Evolutionary conservation across 2,113 vertebrate species (phyloP), one percentile per base, ranked within the genome.

Genomic region (Perognathus longimembris): DNA sequence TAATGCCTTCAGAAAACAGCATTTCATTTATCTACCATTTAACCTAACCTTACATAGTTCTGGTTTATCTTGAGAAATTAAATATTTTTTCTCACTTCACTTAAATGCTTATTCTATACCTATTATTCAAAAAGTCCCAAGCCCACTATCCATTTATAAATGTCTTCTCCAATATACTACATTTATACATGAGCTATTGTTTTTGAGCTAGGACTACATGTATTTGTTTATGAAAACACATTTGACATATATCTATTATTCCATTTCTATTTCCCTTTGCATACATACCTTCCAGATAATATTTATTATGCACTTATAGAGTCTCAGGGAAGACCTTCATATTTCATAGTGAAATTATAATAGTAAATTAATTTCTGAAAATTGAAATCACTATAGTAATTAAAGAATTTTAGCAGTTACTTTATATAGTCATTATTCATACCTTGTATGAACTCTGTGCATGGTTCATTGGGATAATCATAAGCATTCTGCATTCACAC

Each of bases 161-260:
- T 73, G 4, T 36, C 3, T 92, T 88, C 15, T 83, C 30, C 74
- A 77, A 85, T 70, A 90, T 42, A 6, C 32, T 85, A 75, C 70
- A 66, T 80, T 73, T 61, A 40, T 14, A 7, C 66, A 10, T 77
- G 54, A 0, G 64, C 30, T 83, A 54, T 86, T 79, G 7, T 40
- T 28, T 74, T 85, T 80, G 78, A 59, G 59, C 26, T 24, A 83
- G 8, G 83, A 70, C 2, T 81, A 22, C 6, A 28, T 59, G 7
- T 78, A 28, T 93, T 69, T 80, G 66, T 75, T 80, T 89, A 64
- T 45, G 73, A 67, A 82, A 91, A 74, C 26, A 63, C 18, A 64
- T 86, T 76, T 63, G 75, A 69, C 59, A 1, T 80, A 34, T 73
- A 22, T n/a, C 32, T 5, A n/a, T 70, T 85, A 74, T 93, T 75